Evolutionary conservation across 2,113 vertebrate genomes (phyloP).

Genomic region (Tetrao urogallus): DNA sequence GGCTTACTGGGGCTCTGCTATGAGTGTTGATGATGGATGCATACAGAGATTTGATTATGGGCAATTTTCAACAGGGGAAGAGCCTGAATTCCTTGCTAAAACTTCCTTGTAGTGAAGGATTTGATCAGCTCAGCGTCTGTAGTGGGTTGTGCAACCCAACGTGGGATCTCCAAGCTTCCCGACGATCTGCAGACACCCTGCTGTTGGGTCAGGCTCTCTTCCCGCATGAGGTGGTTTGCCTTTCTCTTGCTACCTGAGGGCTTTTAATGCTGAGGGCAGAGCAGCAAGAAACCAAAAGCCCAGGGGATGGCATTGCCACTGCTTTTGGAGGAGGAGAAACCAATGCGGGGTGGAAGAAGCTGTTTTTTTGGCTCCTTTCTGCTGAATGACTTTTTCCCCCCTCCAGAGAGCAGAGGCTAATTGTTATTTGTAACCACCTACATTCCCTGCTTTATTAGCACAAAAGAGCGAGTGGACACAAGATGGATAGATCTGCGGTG

Average conservation of each 20-base stretch:
- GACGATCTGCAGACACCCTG: not conserved
- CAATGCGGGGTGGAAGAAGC: not conserved
- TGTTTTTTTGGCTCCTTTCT: not conserved
- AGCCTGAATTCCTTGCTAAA: not conserved
- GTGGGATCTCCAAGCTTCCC: not conserved
- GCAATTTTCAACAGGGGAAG: not conserved
- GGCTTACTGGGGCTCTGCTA: not conserved
- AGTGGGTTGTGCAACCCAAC: not conserved
- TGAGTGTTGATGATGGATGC: not conserved
- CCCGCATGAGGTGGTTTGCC: not conserved
- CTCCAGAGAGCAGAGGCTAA: not conserved
- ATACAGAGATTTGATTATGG: not conserved
- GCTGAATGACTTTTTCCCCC: not conserved
- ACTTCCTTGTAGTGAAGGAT: not conserved
- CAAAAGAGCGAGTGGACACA: not conserved
- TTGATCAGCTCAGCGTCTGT: fast-evolving
- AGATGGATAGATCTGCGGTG: not conserved
- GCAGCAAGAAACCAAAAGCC: not conserved
- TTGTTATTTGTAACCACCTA: not conserved
- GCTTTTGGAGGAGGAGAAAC: not conserved
- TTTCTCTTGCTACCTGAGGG: not conserved
- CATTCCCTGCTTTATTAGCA: not conserved
- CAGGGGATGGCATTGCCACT: not conserved
- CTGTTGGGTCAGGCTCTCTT: not conserved
- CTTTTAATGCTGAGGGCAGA: not conserved